Evolutionary conservation across 2,113 vertebrate genomes (phyloP).

Genomic region (Carettochelys insculpta): DNA sequence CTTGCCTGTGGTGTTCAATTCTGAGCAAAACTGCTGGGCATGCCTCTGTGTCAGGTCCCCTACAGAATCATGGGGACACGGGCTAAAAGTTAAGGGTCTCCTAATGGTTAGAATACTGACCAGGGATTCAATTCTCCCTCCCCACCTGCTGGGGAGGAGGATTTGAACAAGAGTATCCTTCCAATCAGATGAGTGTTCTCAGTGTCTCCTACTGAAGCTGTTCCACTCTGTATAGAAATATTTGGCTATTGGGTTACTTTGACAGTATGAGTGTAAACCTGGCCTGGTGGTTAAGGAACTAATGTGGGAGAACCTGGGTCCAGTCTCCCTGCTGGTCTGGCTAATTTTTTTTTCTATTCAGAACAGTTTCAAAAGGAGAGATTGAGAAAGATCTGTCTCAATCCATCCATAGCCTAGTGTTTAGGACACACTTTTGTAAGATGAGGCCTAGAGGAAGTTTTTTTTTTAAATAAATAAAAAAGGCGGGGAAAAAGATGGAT

Average conservation of each 20-base stretch:
- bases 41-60: too few species aligned
- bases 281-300: background rate
- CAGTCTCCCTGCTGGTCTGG: background rate
- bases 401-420: background rate
- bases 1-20: background rate
- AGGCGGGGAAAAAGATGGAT: too few species aligned
- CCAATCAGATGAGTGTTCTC: background rate
- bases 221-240: background rate
- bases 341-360: background rate
- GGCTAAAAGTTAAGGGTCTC: too few species aligned
- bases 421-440: background rate
- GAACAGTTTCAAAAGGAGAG: background rate
- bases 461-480: too few species aligned
- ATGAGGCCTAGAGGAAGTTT: constrained; percentile 1
- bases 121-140: background rate
- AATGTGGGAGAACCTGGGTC: background rate
- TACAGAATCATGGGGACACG: background rate
- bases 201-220: background rate
- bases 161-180: background rate
- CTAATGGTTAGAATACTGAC: background rate
- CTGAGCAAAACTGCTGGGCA: too few species aligned
- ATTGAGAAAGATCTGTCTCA: background rate
- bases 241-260: background rate
- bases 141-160: background rate
- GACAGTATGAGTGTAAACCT: background rate